Evolutionary conservation across 2,113 vertebrate genomes (phyloP).

Genomic region (Periophthalmodon schlosseri): DNA sequence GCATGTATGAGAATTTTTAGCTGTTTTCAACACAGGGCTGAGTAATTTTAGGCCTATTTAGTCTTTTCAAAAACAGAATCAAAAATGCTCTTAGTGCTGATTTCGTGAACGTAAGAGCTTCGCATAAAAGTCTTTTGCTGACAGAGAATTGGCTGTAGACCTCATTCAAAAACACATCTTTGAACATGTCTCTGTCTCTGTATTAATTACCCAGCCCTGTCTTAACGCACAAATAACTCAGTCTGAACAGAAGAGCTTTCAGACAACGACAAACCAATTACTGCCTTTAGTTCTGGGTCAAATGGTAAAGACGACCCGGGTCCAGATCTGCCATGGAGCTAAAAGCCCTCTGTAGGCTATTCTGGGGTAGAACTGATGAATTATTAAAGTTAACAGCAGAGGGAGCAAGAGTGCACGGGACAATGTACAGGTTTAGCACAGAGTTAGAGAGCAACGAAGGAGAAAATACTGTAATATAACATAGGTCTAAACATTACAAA

Average conservation of each 20-base stretch:
- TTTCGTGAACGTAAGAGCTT: too few species aligned
- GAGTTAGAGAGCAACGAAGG: conserved; percentile 7
- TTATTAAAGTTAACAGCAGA: conserved; percentile 17
- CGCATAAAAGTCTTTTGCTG: too few species aligned
- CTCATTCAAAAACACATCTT: too few species aligned
- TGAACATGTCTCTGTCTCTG: too few species aligned
- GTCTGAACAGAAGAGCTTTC: conserved; percentile 42
- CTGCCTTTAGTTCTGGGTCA: conserved; percentile 31
- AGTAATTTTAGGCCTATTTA: too few species aligned
- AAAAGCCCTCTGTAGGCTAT: conserved; percentile 41
- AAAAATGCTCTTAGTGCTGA: too few species aligned
- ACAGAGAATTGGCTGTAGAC: too few species aligned
- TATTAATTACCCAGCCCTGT: too few species aligned
- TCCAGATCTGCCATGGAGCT: conserved; percentile 38
- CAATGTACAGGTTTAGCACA: conserved; percentile 27
- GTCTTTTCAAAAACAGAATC: too few species aligned
- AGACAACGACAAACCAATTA: conserved; percentile 41
- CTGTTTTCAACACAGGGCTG: conserved; percentile 58
- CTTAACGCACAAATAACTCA: conserved; percentile 58
- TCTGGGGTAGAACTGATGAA: conserved; percentile 28
- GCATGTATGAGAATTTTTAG: conserved; percentile 61
- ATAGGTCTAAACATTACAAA: neutral
- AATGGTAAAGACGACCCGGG: conserved; percentile 33
- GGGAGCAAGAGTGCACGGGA: conserved; percentile 15
- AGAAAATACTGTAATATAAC: neutral